These are phyloP conservation scores for Hozukius guyotensis DNA, from an alignment of 2,797 vertebrate genomes.

Conservation along the genomic window DNA sequence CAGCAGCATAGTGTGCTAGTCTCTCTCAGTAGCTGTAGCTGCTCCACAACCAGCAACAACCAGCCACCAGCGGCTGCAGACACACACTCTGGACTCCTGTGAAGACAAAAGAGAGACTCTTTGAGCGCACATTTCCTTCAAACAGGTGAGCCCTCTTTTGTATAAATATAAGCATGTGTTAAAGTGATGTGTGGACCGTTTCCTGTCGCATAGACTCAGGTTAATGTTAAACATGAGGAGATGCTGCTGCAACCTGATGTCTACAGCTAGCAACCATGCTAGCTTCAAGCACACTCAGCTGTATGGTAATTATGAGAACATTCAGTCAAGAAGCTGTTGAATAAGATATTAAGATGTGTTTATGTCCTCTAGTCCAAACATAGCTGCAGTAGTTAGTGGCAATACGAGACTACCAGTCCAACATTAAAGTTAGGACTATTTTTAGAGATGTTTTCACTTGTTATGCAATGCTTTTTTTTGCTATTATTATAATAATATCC, in stretches of 20 bases:
- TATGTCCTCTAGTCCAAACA: neutral
- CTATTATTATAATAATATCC: neutral
- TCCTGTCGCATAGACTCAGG: neutral
- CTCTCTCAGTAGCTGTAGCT: neutral
- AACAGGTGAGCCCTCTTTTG: conserved; percentile 26
- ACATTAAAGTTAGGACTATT: conserved; percentile 37
- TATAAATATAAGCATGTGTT: too few relatives aligned
- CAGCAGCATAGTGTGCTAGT: conserved; percentile 12
- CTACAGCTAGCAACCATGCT: neutral
- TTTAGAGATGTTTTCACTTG: conserved; percentile 24
- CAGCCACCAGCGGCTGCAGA: conserved; percentile 23
- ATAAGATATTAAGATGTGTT: neutral
- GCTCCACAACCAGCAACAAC: conserved; percentile 26
- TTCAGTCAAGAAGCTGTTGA: neutral
- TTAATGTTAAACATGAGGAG: conserved; percentile 29
- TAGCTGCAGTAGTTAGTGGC: neutral
- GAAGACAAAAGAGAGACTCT: neutral
- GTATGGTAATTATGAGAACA: neutral
- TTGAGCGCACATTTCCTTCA: neutral
- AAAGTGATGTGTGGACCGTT: neutral
- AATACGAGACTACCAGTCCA: neutral
- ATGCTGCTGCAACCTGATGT: conserved; percentile 36
- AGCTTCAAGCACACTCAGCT: neutral
- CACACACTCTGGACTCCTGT: conserved; percentile 5
- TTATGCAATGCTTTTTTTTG: conserved; percentile 3